Evolutionary conservation across 2,113 vertebrate species (phyloP), one percentile per base, ranked within the genome.

Genomic region (Peromyscus leucopus): DNA sequence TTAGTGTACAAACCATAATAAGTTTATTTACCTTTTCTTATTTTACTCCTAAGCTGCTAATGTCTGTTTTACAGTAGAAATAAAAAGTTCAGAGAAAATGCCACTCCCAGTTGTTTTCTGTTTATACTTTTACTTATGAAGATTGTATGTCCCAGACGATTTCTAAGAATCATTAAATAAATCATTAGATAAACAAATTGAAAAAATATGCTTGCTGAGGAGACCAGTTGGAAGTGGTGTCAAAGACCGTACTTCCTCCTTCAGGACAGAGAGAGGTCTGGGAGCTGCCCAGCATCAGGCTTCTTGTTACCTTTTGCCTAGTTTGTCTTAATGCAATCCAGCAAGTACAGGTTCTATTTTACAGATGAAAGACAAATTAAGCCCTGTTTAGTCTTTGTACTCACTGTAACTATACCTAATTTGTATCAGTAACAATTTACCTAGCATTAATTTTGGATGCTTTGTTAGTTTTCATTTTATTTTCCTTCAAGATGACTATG

Each of bases 1-100:
- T 4, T 2, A 17, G 3, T 11, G 1, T 39, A 11, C 4, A 46
- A 7, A 63, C 2, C 2, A 13, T 22, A 59, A 2, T 10, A 26
- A 8, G 19, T 42, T 12, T 19, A 2, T 59, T 59, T 72, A 7
- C 12, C 24, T 63, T 67, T 80, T 92, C 48, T 61, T 36, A 6
- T 48, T 48, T 51, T 63, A 2, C 5, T 9, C 1, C 21, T 76
- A 91, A 72, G 63, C 2, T 33, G 21, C 17, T 39, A 19, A 63
- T 63, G 3, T 16, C 26, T 65, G 42, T 46, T 61, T 61, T 42
- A 28, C 7, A 36, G 0, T 39, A 26, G 57, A 48, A 24, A 65
- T 36, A 28, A 6, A 24, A 3, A 19, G 13, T 63, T 76, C 4
- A 57, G 48, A 36, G 26, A 21, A 76, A 78, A 39, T 16, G 2